A percentile compares a stretch with the other conserved stretches of the same genome.
These are phyloP conservation scores for Drosophila asahinai DNA, from an alignment of 1,140 invertebrate genomes.

Conservation along the genomic window DNA sequence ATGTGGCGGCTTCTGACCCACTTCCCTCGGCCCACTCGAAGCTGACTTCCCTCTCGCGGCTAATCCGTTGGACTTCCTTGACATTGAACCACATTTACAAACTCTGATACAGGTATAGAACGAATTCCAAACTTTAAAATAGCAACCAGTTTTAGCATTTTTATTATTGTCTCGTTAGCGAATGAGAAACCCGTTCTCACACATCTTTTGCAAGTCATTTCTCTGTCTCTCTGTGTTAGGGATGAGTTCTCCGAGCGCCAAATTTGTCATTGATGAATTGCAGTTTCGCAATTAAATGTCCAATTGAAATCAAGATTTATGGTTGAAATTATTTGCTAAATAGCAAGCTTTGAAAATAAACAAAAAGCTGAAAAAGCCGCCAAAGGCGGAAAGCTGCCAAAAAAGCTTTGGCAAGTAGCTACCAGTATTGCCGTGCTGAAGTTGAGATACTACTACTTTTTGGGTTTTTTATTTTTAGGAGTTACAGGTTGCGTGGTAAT, in stretches of 20 bases:
- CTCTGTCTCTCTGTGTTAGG: neutral
- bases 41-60: constrained; percentile 5
- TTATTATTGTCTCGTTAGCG: too few relatives aligned
- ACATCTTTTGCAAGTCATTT: constrained; percentile 37
- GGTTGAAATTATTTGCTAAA: constrained; percentile 1
- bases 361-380: constrained; percentile 15
- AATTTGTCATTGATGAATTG: constrained; percentile 47
- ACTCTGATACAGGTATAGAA: constrained; percentile 55
- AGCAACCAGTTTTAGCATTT: constrained; percentile 52
- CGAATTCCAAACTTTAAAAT: constrained; percentile 55
- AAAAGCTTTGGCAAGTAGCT: constrained; percentile 37
- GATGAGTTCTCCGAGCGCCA: constrained; percentile 36
- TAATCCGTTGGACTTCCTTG: constrained; percentile 58
- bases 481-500: too few relatives aligned
- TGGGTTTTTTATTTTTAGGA: neutral
- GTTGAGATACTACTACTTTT: neutral
- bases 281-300: constrained; percentile 30
- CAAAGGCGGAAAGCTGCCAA: constrained; percentile 13
- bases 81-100: constrained; percentile 76
- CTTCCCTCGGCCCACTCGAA: constrained; percentile 42
- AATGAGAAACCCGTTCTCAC: constrained; percentile 41
- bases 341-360: constrained; percentile 17
- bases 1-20: constrained; percentile 40
- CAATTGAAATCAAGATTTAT: constrained; percentile 27
- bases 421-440: constrained; percentile 63